Evolutionary conservation across 1,140 invertebrate species (phyloP).

Genomic region (Stegodyphus dumicola): DNA sequence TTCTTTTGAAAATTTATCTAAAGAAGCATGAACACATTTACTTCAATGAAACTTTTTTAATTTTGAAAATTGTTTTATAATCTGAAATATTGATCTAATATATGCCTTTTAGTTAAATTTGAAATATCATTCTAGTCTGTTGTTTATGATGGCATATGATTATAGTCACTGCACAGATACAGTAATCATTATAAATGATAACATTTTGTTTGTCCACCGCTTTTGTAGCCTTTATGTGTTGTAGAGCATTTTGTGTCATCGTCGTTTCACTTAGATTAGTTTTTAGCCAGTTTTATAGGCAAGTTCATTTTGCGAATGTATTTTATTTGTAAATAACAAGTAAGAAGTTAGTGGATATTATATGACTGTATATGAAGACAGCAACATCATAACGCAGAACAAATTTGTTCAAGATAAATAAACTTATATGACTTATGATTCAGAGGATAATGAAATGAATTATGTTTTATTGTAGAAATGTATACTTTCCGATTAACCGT

Average conservation of each 20-base stretch:
- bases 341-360: background rate
- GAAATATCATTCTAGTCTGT: conserved; percentile 25
- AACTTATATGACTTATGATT: background rate
- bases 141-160: background rate
- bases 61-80: too few species aligned
- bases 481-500: conserved; percentile 29
- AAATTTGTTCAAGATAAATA: background rate
- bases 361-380: background rate
- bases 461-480: too few species aligned
- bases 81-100: too few species aligned
- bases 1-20: too few species aligned
- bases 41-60: too few species aligned
- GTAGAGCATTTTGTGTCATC: conserved; percentile 51
- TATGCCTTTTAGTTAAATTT: background rate
- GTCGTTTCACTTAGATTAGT: conserved; percentile 51
- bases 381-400: background rate
- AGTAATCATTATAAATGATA: background rate
- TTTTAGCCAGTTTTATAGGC: conserved; percentile 46
- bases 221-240: conserved; percentile 56
- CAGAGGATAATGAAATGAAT: too few species aligned
- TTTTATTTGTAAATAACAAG: conserved; percentile 11
- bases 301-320: conserved; percentile 23
- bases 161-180: background rate
- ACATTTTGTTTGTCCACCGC: conserved; percentile 30
- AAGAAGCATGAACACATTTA: too few species aligned